Percentiles rank a stretch among this genome's conserved stretches.
phyloP scores from a whole-genome alignment of 37 sponge, comb jelly and placozoan species.

The Mnemiopsis leidyi region DNA sequence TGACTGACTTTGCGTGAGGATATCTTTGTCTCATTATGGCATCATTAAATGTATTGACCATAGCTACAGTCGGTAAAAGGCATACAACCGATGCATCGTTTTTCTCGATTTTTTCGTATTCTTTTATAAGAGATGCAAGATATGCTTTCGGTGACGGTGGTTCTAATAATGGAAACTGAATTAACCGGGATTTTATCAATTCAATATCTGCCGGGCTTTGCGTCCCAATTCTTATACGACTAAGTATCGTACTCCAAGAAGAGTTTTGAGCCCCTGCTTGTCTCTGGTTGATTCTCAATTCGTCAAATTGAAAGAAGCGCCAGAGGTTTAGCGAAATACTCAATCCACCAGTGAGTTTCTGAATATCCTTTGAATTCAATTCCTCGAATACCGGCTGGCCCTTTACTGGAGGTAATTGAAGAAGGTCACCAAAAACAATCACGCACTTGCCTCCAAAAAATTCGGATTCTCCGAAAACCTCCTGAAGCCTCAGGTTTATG shows the following conservation, averaged over 20 bases:
- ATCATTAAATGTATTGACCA: conserved; percentile 66
- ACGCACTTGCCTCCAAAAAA: conserved; percentile 64
- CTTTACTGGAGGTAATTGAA: conserved; percentile 70
- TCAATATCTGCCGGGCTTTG: not conserved
- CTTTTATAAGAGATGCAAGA: not conserved
- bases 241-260: not conserved
- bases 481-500: conserved; percentile 68
- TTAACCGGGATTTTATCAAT: not conserved
- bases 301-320: conserved; percentile 66
- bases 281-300: conserved; percentile 76
- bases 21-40: conserved; percentile 39
- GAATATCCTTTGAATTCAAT: not conserved
- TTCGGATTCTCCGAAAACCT: conserved; percentile 56
- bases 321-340: conserved; percentile 61
- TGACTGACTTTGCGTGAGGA: not conserved
- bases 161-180: not conserved
- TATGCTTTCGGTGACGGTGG: not conserved
- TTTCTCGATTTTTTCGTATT: not conserved
- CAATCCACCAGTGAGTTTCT: not conserved
- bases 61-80: conserved; percentile 67
- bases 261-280: conserved; percentile 65
- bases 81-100: conserved; percentile 66
- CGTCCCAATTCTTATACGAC: not conserved
- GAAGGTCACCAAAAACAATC: conserved; percentile 70
- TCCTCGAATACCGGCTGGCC: conserved; percentile 12